phyloP scores from a whole-genome alignment of 2,888 invertebrate species.

The Stenoptilia bipunctidactyla region DNA sequence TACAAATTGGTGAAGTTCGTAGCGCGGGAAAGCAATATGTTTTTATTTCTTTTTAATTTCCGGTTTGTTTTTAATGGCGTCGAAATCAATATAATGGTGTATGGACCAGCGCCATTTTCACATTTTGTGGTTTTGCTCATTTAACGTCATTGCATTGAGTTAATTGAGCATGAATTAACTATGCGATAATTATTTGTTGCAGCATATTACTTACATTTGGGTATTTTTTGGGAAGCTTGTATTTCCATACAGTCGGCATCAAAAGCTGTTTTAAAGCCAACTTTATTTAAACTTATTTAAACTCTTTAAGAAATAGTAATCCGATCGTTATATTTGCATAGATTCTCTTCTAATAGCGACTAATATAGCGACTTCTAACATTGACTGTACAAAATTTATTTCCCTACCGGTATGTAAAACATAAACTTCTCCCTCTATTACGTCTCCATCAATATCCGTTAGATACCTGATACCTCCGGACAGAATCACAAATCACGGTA shows the following conservation, averaged over 20 bases:
- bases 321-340: too few relatives aligned
- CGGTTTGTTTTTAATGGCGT: constrained; percentile 66
- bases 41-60: constrained; percentile 70
- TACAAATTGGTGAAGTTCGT: constrained; percentile 65
- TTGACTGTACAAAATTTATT: too few relatives aligned
- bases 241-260: too few relatives aligned
- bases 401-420: not conserved
- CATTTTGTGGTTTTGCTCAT: constrained; percentile 66
- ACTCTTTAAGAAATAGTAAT: too few relatives aligned
- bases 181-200: too few relatives aligned
- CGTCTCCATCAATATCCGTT: constrained; percentile 2
- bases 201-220: too few relatives aligned
- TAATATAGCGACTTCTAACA: too few relatives aligned
- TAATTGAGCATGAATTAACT: too few relatives aligned
- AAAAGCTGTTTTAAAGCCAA: too few relatives aligned
- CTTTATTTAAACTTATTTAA: too few relatives aligned
- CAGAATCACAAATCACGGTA: constrained; percentile 14
- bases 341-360: too few relatives aligned
- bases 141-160: constrained; percentile 37
- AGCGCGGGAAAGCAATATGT: constrained; percentile 66
- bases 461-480: not conserved
- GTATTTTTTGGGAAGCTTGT: too few relatives aligned
- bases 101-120: constrained; percentile 56
- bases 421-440: not conserved
- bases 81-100: constrained; percentile 68